Conservation (phyloP, 2,113 vertebrate genomes). For the Oxyruncus cristatus region DNA sequence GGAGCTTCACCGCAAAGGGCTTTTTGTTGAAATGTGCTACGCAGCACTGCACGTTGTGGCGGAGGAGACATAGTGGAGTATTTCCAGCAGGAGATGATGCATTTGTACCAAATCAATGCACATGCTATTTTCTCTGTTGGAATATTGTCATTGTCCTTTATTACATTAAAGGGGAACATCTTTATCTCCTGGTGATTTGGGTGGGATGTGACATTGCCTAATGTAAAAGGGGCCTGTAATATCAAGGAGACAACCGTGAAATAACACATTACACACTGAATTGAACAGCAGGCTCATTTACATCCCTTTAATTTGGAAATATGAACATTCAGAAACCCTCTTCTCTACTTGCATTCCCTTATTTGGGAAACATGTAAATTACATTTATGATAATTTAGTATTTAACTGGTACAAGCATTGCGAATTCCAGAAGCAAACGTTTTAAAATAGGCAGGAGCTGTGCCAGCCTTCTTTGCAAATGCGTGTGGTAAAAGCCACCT, state of each 20-base stretch:
- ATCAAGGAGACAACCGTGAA: conserved; percentile 66
- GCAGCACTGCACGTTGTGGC: not conserved
- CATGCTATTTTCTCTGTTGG: not conserved
- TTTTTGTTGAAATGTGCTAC: not conserved
- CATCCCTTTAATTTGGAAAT: conserved; percentile 65
- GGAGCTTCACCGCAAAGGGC: accelerated
- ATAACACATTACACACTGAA: conserved; percentile 60
- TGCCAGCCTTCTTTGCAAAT: not conserved
- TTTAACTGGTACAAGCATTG: conserved; percentile 53
- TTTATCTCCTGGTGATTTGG: conserved; percentile 60
- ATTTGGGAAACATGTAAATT: conserved; percentile 56
- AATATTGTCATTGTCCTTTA: conserved; percentile 26
- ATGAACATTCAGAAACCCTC: conserved; percentile 33
- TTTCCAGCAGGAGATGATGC: not conserved
- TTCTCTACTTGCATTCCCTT: conserved; percentile 30
- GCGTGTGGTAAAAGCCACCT: not conserved
- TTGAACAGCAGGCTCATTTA: conserved; percentile 66
- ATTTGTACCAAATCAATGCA: conserved; percentile 5
- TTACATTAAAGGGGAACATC: conserved; percentile 55
- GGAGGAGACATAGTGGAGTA: not conserved
- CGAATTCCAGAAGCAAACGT: conserved; percentile 36
- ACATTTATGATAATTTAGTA: conserved; percentile 58
- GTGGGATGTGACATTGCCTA: conserved; percentile 39
- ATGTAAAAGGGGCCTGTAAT: conserved; percentile 38
- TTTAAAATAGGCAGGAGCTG: conserved; percentile 20